These are phyloP conservation scores for Gorsachius magnificus DNA, from an alignment of 2,797 vertebrate genomes.

Conservation along the genomic window DNA sequence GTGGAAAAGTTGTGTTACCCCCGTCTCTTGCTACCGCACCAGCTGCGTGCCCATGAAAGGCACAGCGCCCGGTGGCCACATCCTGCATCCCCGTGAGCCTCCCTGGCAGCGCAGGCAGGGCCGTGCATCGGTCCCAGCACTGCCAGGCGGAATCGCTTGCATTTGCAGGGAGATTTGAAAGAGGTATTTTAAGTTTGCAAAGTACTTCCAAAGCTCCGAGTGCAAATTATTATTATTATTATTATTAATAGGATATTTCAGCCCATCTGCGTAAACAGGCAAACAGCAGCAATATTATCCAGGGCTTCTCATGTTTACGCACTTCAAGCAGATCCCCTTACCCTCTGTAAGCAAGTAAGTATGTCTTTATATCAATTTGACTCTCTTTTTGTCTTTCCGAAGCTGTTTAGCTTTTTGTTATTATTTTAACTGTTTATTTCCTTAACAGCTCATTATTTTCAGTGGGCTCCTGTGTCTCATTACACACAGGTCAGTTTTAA, in stretches of 20 bases:
- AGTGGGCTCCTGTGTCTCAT: conserved; percentile 56
- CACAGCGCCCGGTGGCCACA: fast-evolving
- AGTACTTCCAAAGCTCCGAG: neutral
- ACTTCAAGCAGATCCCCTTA: conserved; percentile 42
- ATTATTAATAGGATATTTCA: conserved; percentile 14
- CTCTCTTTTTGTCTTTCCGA: neutral
- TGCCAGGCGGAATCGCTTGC: neutral
- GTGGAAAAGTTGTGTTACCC: fast-evolving
- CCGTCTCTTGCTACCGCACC: fast-evolving
- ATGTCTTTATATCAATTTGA: neutral
- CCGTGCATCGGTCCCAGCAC: neutral
- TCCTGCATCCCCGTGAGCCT: fast-evolving
- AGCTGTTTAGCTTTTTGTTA: conserved; percentile 49
- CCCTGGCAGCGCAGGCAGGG: neutral
- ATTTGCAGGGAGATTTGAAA: neutral
- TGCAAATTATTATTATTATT: neutral
- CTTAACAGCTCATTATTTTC: conserved; percentile 64
- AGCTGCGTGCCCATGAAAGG: fast-evolving
- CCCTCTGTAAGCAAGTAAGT: neutral
- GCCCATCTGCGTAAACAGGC: conserved; percentile 17
- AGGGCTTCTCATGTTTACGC: conserved; percentile 20
- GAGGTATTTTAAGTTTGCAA: neutral
- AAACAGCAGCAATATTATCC: neutral
- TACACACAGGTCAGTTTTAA: conserved; percentile 24
- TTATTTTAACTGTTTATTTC: conserved; percentile 59